Evolutionary conservation across 2,888 invertebrate genomes (phyloP), one percentile per base, ranked within the genome.

Genomic region (Diploptera punctata): DNA sequence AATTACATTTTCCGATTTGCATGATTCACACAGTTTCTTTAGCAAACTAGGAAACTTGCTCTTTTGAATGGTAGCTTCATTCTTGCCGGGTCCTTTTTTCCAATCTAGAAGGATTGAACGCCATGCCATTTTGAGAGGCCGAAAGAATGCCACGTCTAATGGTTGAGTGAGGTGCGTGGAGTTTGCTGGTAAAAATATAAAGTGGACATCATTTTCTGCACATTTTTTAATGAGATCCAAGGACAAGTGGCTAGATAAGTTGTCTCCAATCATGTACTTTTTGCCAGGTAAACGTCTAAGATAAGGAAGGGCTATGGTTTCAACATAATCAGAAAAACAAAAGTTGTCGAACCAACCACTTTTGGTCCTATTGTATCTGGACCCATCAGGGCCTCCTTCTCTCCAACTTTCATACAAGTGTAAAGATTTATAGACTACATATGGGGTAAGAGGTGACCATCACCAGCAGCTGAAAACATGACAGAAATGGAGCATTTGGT

Each of bases 381-480:
- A 47, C 57, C 79, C 76, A 65, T 67, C 18, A 19, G 82, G 83
- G 9, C 83, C 84, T 62, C 80, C 79, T 75, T 77, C 75, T 5
- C 77, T 79, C 84, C 84, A 85, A 9, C 80, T 78, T 49, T 79
- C 74, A 76, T 80, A 82, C n/a, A 84, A 49, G 71, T 81, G 68
- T 70, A 77, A 76, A 1, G 82, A 77, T 77, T 83, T 84, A 75
- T 83, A 83, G 0, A 82, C 81, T 3, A 83, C 80, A 75, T 83
- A 84, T 26, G 78, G 77, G 83, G 82, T 29, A 83, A 75, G 2
- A 81, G 24, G 52, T 76, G 73, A 5, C 83, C 83, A 69, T 74
- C 77, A 10, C 82, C 82, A 52, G 79, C 78, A 10, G 77, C 81
- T 68, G 80, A 78, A 71, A 83, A 77, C 83, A 84, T 84, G 1